These are phyloP conservation scores for Agrotis segetum DNA, from an alignment of 2,888 invertebrate species.

Conservation along the genomic window DNA sequence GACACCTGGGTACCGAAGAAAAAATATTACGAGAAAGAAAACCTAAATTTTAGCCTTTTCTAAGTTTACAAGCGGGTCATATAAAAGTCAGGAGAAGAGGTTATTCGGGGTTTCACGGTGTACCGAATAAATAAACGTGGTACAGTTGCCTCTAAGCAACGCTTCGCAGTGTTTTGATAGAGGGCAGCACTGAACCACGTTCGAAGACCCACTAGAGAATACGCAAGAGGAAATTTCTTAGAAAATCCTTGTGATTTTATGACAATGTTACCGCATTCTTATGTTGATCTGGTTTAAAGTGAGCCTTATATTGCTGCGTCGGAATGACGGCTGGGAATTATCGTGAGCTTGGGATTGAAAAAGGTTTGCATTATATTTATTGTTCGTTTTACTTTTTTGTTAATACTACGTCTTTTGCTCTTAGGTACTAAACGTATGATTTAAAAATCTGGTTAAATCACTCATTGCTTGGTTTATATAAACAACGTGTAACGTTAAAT, in stretches of 20 bases:
- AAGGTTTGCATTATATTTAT: conserved; percentile 22
- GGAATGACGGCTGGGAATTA: conserved; percentile 48
- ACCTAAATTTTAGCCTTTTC: conserved; percentile 49
- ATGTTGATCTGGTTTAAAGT: conserved; percentile 63
- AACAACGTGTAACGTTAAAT: too few species aligned
- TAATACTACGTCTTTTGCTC: not conserved
- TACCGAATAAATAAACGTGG: conserved; percentile 69
- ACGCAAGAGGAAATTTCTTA: conserved; percentile 49
- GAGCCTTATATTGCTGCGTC: conserved; percentile 49
- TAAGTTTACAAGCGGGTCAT: conserved; percentile 62
- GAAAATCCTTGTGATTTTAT: conserved; percentile 64
- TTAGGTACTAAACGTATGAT: too few species aligned
- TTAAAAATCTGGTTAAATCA: too few species aligned
- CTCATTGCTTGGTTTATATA: too few species aligned
- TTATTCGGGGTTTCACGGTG: conserved; percentile 53
- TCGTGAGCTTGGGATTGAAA: conserved; percentile 45
- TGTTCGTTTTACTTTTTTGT: not conserved
- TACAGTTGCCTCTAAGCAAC: conserved; percentile 64
- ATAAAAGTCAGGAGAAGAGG: conserved; percentile 56
- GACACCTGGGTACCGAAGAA: conserved; percentile 54
- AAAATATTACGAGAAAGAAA: conserved; percentile 53
- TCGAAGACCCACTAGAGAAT: conserved; percentile 60
- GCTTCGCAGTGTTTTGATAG: conserved; percentile 64
- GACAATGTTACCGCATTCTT: conserved; percentile 60
- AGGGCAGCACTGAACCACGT: conserved; percentile 47